phyloP scores from a whole-genome alignment of 2,888 invertebrate genomes.

The Prosopocoilus inquinatus region DNA sequence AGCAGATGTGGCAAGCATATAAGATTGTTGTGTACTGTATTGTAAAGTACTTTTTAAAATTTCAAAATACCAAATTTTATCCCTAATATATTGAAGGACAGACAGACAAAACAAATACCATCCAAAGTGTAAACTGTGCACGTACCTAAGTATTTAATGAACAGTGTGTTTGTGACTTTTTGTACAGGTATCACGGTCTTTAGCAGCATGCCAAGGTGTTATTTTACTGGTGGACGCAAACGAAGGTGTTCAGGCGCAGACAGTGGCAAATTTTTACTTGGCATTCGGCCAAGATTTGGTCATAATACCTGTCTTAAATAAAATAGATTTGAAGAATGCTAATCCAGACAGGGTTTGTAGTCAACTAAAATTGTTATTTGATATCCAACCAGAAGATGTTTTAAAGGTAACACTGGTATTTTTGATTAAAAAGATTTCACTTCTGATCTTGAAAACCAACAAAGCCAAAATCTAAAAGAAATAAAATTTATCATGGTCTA shows the following conservation, averaged over 20 bases:
- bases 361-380: constrained; percentile 80
- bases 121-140: neutral
- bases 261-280: constrained; percentile 93
- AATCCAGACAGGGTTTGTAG: constrained; percentile 77
- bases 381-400: constrained; percentile 70
- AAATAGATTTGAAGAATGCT: constrained; percentile 92
- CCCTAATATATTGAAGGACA: too few relatives aligned
- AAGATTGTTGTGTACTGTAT: too few relatives aligned
- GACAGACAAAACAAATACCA: too few relatives aligned
- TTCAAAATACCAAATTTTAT: too few relatives aligned
- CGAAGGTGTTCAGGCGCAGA: constrained; percentile 95
- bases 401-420: constrained; percentile 59
- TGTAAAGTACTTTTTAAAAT: too few relatives aligned
- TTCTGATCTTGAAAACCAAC: neutral
- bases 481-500: neutral
- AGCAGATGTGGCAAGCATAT: neutral
- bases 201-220: constrained; percentile 93
- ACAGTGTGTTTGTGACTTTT: constrained; percentile 11
- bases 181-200: constrained; percentile 72
- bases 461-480: neutral
- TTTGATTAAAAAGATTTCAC: neutral
- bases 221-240: constrained; percentile 94
- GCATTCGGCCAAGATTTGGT: constrained; percentile 79
- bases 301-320: constrained; percentile 92
- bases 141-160: constrained; percentile 5